Percentiles rank a stretch among this genome's conserved stretches.
Conservation (phyloP, 37 sponge, comb jelly and placozoan genomes). For the Ephydatia muelleri region DNA sequence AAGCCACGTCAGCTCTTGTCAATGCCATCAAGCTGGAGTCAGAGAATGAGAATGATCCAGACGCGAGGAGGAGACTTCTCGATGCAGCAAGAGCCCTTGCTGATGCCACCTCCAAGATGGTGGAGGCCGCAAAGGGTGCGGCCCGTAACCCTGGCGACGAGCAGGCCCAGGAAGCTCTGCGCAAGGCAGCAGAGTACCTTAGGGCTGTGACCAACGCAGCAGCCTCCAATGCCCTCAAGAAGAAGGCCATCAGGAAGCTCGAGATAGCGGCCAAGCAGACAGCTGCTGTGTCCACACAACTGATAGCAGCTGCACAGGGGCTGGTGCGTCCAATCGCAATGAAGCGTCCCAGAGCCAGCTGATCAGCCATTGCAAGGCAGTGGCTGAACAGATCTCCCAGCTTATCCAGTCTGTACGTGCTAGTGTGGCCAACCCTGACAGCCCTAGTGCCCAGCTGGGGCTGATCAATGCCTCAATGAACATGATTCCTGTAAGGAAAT, state of each 20-base stretch:
- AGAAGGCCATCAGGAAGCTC: slow-evolving; percentile 83
- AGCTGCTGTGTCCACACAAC: slow-evolving; percentile 89
- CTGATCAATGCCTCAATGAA: slow-evolving; percentile 92
- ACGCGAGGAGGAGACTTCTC: slow-evolving; percentile 69
- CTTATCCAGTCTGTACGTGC: slow-evolving; percentile 78
- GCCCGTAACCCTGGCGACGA: slow-evolving; percentile 81
- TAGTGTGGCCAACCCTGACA: slow-evolving; percentile 79
- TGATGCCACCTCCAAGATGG: slow-evolving; percentile 95
- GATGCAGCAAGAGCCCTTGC: slow-evolving; percentile 90
- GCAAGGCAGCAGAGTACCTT: slow-evolving; percentile 82
- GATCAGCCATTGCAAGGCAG: slow-evolving; percentile 84
- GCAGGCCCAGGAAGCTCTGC: slow-evolving; percentile 66
- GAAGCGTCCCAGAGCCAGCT: slow-evolving; percentile 12
- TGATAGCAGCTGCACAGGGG: slow-evolving; percentile 77
- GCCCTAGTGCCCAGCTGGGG: slow-evolving; percentile 81
- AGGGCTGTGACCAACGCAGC: slow-evolving; percentile 66
- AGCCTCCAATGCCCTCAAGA: slow-evolving; percentile 81
- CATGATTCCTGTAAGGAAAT: slow-evolving; percentile 70
- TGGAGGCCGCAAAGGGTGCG: slow-evolving; percentile 91
- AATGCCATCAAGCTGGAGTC: slow-evolving; percentile 90
- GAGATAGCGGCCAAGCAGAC: slow-evolving; percentile 93
- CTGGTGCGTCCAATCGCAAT: slow-evolving; percentile 5
- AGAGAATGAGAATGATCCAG: slow-evolving; percentile 81
- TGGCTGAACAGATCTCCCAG: slow-evolving; percentile 82
- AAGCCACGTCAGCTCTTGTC: slow-evolving; percentile 85